Conservation (phyloP, 2,113 vertebrate genomes). For the Perccottus glenii region DNA sequence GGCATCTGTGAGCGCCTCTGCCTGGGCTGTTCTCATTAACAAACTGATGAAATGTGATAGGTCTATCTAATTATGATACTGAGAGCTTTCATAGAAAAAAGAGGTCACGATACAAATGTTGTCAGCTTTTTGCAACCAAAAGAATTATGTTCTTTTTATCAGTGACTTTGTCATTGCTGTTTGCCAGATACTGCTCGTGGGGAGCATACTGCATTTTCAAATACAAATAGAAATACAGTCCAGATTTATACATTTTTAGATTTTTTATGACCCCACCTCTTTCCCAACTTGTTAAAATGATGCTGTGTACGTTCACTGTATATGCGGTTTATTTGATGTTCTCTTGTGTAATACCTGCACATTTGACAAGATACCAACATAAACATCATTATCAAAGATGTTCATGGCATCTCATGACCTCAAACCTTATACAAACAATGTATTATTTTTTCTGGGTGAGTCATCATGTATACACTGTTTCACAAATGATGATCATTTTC, state of each 20-base stretch:
- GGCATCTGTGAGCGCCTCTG: constrained; percentile 71
- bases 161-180: constrained; percentile 52
- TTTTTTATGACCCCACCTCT: constrained; percentile 5
- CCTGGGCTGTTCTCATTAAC: constrained; percentile 76
- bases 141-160: constrained; percentile 70
- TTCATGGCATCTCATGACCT: too few species aligned
- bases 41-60: constrained; percentile 74
- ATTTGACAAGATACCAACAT: not conserved
- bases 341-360: not conserved
- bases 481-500: constrained; percentile 4
- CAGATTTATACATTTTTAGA: constrained; percentile 27
- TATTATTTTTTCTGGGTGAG: too few species aligned
- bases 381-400: not conserved
- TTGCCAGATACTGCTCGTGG: constrained; percentile 40
- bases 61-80: constrained; percentile 68
- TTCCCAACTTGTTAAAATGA: not conserved
- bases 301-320: not conserved
- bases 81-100: constrained; percentile 64
- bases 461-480: not conserved
- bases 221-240: constrained; percentile 32
- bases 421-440: too few species aligned
- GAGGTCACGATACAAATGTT: constrained; percentile 73
- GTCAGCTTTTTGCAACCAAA: constrained; percentile 64
- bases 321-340: too few species aligned
- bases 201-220: constrained; percentile 25